phyloP scores from a whole-genome alignment of 1,140 invertebrate species.

The Battus philenor region DNA sequence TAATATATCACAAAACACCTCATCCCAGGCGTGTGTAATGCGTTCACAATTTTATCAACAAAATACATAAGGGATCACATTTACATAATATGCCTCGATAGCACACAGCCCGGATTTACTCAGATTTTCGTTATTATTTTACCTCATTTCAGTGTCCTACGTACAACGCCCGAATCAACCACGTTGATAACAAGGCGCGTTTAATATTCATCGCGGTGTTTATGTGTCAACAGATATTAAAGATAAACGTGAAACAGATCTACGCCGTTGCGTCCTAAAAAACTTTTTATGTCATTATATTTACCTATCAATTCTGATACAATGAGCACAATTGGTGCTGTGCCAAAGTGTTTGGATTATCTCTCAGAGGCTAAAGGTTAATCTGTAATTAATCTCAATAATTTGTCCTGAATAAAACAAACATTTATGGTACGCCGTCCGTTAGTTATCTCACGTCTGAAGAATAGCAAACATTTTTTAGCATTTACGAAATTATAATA shows the following conservation, averaged over 20 bases:
- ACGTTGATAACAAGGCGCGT: conserved; percentile 40
- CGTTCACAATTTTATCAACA: conserved; percentile 55
- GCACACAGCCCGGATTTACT: conserved; percentile 41
- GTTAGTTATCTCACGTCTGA: too few species aligned
- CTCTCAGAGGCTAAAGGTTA: conserved; percentile 1
- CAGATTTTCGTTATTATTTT: conserved; percentile 63
- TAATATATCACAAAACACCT: conserved; percentile 12
- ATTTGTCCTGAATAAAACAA: too few species aligned
- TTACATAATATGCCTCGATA: conserved; percentile 59
- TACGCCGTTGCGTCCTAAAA: neutral
- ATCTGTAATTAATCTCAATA: neutral
- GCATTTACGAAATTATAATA: too few species aligned
- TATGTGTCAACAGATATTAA: conserved; percentile 32
- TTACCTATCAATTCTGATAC: neutral
- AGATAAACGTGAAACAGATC: conserved; percentile 20
- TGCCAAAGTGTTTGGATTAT: conserved; percentile 1
- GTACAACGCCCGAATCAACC: too few species aligned
- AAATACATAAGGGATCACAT: conserved; percentile 57
- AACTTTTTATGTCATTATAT: conserved; percentile 1
- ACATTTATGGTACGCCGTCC: too few species aligned
- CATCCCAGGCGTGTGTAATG: conserved; percentile 16
- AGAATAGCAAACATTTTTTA: too few species aligned
- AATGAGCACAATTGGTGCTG: neutral
- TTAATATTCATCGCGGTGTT: conserved; percentile 39
- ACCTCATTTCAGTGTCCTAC: conserved; percentile 37